Evolutionary conservation across 2,888 invertebrate genomes (phyloP), one percentile per base, ranked within the genome.

Genomic region (Nemapogon koenigi): DNA sequence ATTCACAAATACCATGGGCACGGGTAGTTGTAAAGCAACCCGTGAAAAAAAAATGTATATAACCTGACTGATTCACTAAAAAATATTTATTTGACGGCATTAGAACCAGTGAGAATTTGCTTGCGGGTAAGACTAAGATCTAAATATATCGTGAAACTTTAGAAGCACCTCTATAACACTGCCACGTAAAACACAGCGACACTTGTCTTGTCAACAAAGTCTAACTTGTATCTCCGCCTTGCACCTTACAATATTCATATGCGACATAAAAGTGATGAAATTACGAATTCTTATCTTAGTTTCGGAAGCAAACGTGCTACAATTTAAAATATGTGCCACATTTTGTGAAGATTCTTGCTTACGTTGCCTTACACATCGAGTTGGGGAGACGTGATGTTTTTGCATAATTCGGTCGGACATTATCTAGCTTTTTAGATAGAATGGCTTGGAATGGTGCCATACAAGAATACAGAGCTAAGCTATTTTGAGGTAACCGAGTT

Each of bases 291-390:
- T 31, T 31, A 31, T 31, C 31, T 31, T 17, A 31, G 28, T 11
- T 28, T 8, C 28, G 13, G 8, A 11, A 17, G 18, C 19, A 33
- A 33, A 33, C 33, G 33, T 33, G 33, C 19, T 33, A 19, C 33
- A 33, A 33, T 33, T 33, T 33, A 33, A 33, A 33, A 33, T 33
- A 33, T 33, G 14, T 18, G 18, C 19, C 19, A 19, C 33, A 33
- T 33, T 33, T 33, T 33, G 3, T 6, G 10, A 33, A 33, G 33
- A 19, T 13, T 19, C 19, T 3, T 33, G 33, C 33, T 16, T 33
- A 19, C 33, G n/a, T 19, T 14, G 28, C 31, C 33, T 19, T 16
- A 33, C 33, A 33, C 33, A 33, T 19, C 33, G 33, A 13, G 33
- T 18, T 16, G 14, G n/a, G 4, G 13, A 19, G 33, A 33, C 33